These are phyloP conservation scores for Paraescarpia echinospica DNA, from an alignment of 1,140 invertebrate species.

Conservation along the genomic window DNA sequence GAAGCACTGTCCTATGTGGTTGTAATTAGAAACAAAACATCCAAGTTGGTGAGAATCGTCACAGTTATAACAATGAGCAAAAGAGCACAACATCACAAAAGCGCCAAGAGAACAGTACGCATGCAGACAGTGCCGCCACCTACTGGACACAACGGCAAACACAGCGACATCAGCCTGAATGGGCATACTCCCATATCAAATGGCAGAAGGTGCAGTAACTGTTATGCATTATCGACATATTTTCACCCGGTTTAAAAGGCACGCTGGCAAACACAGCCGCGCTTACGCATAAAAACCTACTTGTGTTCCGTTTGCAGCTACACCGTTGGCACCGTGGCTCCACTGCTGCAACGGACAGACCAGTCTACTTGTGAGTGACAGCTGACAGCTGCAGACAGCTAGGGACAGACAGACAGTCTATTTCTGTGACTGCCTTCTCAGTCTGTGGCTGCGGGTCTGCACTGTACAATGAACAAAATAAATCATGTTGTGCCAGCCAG, in stretches of 20 bases:
- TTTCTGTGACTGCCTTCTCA: background rate
- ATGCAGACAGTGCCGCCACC: background rate
- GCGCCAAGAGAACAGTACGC: background rate
- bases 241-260: background rate
- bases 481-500: background rate
- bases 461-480: background rate
- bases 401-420: background rate
- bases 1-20: background rate
- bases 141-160: background rate
- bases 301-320: background rate
- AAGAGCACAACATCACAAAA: background rate
- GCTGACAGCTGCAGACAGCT: background rate
- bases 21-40: background rate
- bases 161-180: background rate
- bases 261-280: background rate
- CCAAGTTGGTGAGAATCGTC: background rate
- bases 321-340: background rate
- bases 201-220: background rate
- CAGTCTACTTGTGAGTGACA: background rate
- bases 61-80: background rate
- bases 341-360: background rate
- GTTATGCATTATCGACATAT: constrained; percentile 1
- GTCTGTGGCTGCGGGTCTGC: background rate
- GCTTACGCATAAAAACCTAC: background rate
- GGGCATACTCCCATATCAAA: background rate